Percentiles rank a stretch among this genome's conserved stretches.
These are phyloP conservation scores for Brachionus angularis DNA, from an alignment of 1,140 invertebrate genomes.

Conservation along the genomic window DNA sequence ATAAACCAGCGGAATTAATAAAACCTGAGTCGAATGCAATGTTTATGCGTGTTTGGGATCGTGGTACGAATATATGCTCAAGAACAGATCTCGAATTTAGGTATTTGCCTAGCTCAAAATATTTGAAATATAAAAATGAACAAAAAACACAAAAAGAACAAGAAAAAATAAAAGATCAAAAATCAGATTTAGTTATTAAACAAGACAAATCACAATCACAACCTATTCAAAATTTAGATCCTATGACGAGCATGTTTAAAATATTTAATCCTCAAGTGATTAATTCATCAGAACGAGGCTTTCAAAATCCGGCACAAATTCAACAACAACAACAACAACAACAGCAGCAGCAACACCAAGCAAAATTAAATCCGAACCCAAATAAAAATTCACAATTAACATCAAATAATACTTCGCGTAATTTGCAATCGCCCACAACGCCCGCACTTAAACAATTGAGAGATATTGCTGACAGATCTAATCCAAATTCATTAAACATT, in stretches of 20 bases:
- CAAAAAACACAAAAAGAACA: neutral
- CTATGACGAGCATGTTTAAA: too few relatives aligned
- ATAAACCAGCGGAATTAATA: conserved; percentile 36
- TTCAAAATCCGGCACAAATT: too few relatives aligned
- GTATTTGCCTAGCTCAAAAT: conserved; percentile 25
- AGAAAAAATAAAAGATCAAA: neutral
- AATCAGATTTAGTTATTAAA: neutral
- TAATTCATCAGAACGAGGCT: neutral
- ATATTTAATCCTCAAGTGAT: conserved; percentile 26
- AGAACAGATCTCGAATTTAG: conserved; percentile 24
- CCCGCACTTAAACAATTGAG: conserved; percentile 23
- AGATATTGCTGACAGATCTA: conserved; percentile 22
- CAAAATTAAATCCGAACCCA: too few relatives aligned
- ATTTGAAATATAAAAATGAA: conserved; percentile 19
- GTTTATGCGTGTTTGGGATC: conserved; percentile 34
- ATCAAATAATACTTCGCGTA: neutral
- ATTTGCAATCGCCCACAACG: conserved; percentile 5
- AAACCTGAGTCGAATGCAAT: conserved; percentile 36
- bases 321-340: too few relatives aligned
- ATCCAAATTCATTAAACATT: neutral
- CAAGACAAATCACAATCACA: neutral
- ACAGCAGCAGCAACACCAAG: too few relatives aligned
- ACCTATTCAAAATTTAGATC: too few relatives aligned
- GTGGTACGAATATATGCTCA: conserved; percentile 29
- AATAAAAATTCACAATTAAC: too few relatives aligned